Evolutionary conservation across 1,140 invertebrate genomes (phyloP).

Genomic region (Hyposmocoma kahamanoa): DNA sequence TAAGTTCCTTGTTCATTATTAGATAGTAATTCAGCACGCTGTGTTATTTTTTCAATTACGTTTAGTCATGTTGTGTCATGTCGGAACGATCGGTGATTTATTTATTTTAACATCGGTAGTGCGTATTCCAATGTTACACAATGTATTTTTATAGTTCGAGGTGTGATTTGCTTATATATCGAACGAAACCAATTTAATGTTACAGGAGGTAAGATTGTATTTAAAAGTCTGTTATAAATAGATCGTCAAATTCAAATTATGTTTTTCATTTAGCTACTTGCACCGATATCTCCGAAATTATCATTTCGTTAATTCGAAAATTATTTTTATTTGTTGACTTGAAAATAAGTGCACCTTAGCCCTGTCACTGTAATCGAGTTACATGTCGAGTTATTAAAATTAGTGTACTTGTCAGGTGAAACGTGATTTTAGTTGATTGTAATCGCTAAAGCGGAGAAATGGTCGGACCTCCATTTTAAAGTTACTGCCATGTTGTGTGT

Average conservation of each 20-base stretch:
- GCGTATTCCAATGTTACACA: slow-evolving; percentile 50
- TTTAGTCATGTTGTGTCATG: slow-evolving; percentile 55
- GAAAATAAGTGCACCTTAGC: too few relatives aligned
- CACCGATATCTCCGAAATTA: too few relatives aligned
- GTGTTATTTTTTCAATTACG: slow-evolving; percentile 21
- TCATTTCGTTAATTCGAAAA: too few relatives aligned
- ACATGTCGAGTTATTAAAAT: too few relatives aligned
- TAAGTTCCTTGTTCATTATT: slow-evolving; percentile 25
- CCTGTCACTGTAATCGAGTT: too few relatives aligned
- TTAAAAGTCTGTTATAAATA: slow-evolving; percentile 67
- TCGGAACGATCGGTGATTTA: slow-evolving; percentile 34
- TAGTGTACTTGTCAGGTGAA: too few relatives aligned
- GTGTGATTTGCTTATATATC: slow-evolving; percentile 50
- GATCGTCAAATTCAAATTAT: slow-evolving; percentile 19
- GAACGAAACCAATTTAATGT: slow-evolving; percentile 53
- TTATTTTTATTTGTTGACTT: too few relatives aligned
- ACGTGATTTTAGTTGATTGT: too few relatives aligned
- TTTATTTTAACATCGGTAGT: slow-evolving; percentile 40
- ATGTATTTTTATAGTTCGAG: slow-evolving; percentile 57
- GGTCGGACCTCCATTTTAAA: too few relatives aligned
- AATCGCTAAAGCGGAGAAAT: too few relatives aligned
- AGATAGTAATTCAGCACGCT: slow-evolving; percentile 28
- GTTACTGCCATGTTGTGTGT: too few relatives aligned
- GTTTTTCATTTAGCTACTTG: too few relatives aligned
- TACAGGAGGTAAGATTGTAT: slow-evolving; percentile 56